Evolutionary conservation across 2,113 vertebrate species (phyloP), one percentile per base, ranked within the genome.

Genomic region (Bubalus kerabau): DNA sequence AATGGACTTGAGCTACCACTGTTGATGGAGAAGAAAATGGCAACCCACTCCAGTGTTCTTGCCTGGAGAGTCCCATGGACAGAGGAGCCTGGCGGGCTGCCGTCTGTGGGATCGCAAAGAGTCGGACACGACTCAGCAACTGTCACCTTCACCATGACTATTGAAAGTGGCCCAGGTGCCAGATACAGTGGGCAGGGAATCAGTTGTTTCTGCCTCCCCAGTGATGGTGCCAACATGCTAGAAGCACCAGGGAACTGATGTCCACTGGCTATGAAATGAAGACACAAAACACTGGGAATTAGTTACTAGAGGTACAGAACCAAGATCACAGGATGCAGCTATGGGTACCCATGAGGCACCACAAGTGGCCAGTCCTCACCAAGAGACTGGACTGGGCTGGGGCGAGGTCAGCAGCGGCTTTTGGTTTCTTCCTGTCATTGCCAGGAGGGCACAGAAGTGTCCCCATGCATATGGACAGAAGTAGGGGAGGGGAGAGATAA

Each of bases 81-180:
- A 67, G 64, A 67, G 64, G 64, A 67, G 17, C 32, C 64, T 67
- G 17, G 17, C 4, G 0, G 17, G 32, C 8, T 67, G 21, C 17
- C 5, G 64, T 67, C 32, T 67, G 32, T 67, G 64, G 32, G 64
- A n/a, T 19, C 2, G 0, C 64, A 36, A 67, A n/a, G 64, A 67
- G 32, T 21, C 0, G 1, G 17, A 67, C 64, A 21, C 2, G 9
- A 36, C 64, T n/a, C 32, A 67, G 32, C 0, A 0, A 67, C 64
- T 36, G 32, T 21, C 64, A 19, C n/a, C 32, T n/a, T n/a, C 32
- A 36, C 64, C 64, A 36, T 62, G 3, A 43, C 83, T 48, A 30
- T 1, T 62, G 23, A 71, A 52, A 24, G 36, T 40, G n/a, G 32
- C 7, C 32, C 40, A 26, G 17, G 32, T 48, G 52, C 21, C 71